Evolutionary conservation across 1,140 invertebrate genomes (phyloP).

Genomic region (Mycetomoellerius zeteki): DNA sequence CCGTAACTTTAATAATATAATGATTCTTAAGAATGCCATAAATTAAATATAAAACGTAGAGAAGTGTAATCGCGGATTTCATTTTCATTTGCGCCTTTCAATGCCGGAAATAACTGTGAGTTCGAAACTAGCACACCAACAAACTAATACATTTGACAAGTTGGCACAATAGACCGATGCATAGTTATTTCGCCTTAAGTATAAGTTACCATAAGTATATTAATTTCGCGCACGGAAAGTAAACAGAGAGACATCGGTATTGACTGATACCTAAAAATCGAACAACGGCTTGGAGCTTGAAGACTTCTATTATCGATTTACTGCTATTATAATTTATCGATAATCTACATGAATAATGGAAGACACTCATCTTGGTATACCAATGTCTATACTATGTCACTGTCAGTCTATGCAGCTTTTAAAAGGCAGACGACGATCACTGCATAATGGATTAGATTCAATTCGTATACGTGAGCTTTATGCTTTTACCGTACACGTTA

Average conservation of each 20-base stretch:
- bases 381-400: constrained; percentile 77
- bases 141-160: not conserved
- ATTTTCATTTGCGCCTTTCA: constrained; percentile 19
- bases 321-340: constrained; percentile 83
- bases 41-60: constrained; percentile 32
- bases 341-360: constrained; percentile 84
- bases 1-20: not conserved
- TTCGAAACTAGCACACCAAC: not conserved
- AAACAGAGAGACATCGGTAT: constrained; percentile 12
- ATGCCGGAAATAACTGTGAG: constrained; percentile 1
- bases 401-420: constrained; percentile 79
- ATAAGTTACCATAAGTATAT: not conserved
- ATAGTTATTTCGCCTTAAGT: not conserved
- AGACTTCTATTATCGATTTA: constrained; percentile 76
- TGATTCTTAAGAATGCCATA: not conserved
- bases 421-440: constrained; percentile 64
- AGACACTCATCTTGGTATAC: constrained; percentile 72
- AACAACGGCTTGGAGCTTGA: constrained; percentile 41
- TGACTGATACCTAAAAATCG: constrained; percentile 11
- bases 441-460: constrained; percentile 80
- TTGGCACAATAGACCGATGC: not conserved
- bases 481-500: not conserved
- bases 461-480: constrained; percentile 26
- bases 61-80: not conserved
- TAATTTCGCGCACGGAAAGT: not conserved